Evolutionary conservation across 2,888 invertebrate species (phyloP).

Genomic region (Eulithis testata): DNA sequence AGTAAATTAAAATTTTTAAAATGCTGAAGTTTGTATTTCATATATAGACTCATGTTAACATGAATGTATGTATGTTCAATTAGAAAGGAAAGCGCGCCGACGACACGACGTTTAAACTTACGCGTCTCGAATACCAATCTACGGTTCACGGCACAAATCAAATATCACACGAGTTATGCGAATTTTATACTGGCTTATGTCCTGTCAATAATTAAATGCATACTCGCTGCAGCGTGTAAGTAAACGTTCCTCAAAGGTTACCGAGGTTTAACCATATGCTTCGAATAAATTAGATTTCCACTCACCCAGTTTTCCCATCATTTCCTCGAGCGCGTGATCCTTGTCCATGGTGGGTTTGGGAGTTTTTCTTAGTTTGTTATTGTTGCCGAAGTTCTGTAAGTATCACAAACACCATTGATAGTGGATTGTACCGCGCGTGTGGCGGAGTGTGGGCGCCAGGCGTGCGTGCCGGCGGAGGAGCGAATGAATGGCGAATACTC

Average conservation of each 20-base stretch:
- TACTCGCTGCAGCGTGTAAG: conserved; percentile 44
- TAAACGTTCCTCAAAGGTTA: conserved; percentile 48
- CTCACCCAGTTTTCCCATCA: conserved; percentile 88
- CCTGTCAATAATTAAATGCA: conserved; percentile 1
- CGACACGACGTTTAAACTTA: conserved; percentile 39
- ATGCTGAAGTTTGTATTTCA: background rate
- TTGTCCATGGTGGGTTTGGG: conserved; percentile 80
- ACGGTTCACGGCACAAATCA: conserved; percentile 49
- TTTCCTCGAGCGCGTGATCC: conserved; percentile 86
- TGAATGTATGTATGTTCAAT: conserved; percentile 40
- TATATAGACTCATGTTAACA: background rate
- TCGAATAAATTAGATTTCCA: conserved; percentile 41
- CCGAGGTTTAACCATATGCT: conserved; percentile 58
- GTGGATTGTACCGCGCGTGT: conserved; percentile 50
- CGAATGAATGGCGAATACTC: conserved; percentile 67
- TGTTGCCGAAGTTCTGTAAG: conserved; percentile 58
- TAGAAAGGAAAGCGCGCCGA: conserved; percentile 52
- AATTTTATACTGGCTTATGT: conserved; percentile 6
- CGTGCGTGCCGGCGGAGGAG: conserved; percentile 75
- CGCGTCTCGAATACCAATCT: conserved; percentile 39
- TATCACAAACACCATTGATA: conserved; percentile 75
- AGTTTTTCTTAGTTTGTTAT: conserved; percentile 41
- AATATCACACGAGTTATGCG: conserved; percentile 33
- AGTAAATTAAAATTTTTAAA: background rate
- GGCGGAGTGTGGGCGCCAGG: conserved; percentile 63